Conservation (phyloP, 2,113 vertebrate genomes). For the Scatophagus argus region DNA sequence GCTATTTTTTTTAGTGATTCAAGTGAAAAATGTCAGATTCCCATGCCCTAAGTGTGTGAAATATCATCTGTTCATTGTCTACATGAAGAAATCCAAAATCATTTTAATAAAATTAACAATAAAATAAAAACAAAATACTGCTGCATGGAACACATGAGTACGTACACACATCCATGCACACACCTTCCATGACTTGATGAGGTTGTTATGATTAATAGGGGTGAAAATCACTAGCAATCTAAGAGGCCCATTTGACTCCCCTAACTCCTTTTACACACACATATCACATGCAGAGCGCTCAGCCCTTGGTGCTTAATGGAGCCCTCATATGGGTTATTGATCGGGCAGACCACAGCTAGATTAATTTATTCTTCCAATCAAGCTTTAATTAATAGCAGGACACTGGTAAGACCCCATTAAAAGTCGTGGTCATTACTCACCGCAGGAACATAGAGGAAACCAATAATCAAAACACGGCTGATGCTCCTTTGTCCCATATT, state of each 20-base stretch:
- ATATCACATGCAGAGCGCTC: conserved; percentile 65
- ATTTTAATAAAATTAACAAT: conserved; percentile 32
- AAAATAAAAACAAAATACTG: conserved; percentile 4
- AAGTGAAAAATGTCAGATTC: conserved; percentile 31
- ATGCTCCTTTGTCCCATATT: conserved; percentile 53
- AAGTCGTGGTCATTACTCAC: conserved; percentile 79
- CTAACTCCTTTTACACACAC: conserved; percentile 60
- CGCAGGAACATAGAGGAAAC: conserved; percentile 61
- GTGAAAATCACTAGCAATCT: conserved; percentile 80
- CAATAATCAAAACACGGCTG: conserved; percentile 74
- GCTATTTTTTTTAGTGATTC: conserved; percentile 44
- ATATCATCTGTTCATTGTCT: conserved; percentile 37
- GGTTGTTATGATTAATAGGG: conserved; percentile 83
- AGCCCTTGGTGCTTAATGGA: conserved; percentile 79
- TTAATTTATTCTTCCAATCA: conserved; percentile 87
- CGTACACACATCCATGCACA: conserved; percentile 9
- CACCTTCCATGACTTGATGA: conserved; percentile 55
- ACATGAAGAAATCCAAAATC: conserved; percentile 31
- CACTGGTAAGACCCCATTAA: conserved; percentile 80
- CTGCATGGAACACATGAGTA: conserved; percentile 7
- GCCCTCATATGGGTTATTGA: conserved; percentile 85
- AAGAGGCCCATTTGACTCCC: conserved; percentile 66
- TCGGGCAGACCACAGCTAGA: conserved; percentile 79
- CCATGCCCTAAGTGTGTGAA: conserved; percentile 10
- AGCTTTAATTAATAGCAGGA: conserved; percentile 86